A percentile compares a stretch with the other conserved stretches of the same genome.
Evolutionary conservation across 2,113 vertebrate genomes (phyloP).

Genomic region (Mirza zaza): DNA sequence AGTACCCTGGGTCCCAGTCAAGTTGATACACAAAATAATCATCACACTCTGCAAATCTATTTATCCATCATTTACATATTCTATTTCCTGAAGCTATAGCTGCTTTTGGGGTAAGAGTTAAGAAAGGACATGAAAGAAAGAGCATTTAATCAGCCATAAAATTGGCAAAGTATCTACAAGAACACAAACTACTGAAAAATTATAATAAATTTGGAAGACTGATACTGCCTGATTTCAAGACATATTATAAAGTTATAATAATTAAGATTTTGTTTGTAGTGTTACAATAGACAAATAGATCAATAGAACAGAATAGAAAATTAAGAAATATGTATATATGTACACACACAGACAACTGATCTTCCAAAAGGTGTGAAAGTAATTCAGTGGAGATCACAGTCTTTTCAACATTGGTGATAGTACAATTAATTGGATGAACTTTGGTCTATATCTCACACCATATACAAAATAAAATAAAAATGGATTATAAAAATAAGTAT

Average conservation of each 20-base stretch:
- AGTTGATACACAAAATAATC: not conserved
- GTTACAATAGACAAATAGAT: not conserved
- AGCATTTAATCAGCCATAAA: not conserved
- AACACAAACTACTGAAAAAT: not conserved
- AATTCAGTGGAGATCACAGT: not conserved
- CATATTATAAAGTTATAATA: not conserved
- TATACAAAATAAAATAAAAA: not conserved
- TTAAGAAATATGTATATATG: not conserved
- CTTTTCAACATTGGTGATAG: not conserved
- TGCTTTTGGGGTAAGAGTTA: not conserved
- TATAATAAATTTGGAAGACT: not conserved
- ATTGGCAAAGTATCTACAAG: not conserved
- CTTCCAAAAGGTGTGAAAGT: not conserved
- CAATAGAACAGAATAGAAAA: not conserved
- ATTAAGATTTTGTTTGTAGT: not conserved
- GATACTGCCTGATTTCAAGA: not conserved
- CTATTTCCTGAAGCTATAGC: not conserved
- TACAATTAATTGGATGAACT: not conserved
- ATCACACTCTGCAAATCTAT: not conserved
- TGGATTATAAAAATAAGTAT: not conserved
- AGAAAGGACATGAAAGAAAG: not conserved
- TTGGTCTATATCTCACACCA: not conserved
- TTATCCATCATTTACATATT: not conserved
- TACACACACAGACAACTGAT: not conserved
- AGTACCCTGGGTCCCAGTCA: not conserved